These are phyloP conservation scores for Poecilobothrus nobilitatus DNA, from an alignment of 2,888 invertebrate genomes.

Conservation along the genomic window DNA sequence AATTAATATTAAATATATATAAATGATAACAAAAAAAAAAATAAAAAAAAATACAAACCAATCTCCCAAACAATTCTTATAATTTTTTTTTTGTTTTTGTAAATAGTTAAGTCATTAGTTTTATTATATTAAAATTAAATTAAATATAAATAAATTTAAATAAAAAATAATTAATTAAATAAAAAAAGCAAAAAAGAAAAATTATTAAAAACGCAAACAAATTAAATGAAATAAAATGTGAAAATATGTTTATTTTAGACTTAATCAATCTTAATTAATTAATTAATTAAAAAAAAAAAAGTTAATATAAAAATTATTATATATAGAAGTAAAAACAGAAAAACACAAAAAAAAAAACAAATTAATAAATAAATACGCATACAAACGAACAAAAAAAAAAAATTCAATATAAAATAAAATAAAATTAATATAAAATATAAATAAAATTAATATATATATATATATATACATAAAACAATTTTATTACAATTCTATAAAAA, in stretches of 20 bases:
- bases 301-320: not conserved
- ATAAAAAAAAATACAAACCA: not conserved
- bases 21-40: not conserved
- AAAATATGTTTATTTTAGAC: slow-evolving; percentile 1
- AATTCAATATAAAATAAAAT: not conserved
- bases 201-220: not conserved
- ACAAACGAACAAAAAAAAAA: not conserved
- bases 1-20: too few relatives aligned
- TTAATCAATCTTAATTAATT: not conserved
- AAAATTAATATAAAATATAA: too few relatives aligned
- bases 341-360: too few relatives aligned
- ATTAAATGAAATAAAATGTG: not conserved
- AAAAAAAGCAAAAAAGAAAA: not conserved
- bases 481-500: too few relatives aligned
- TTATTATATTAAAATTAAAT: not conserved
- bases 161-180: not conserved
- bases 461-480: too few relatives aligned
- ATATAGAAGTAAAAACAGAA: too few relatives aligned
- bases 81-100: not conserved
- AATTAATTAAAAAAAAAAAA: not conserved
- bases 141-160: not conserved
- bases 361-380: not conserved
- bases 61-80: not conserved
- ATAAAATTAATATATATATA: too few relatives aligned
- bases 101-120: slow-evolving; percentile 4